These are phyloP conservation scores for Dipodomys stephensi DNA, from an alignment of 2,113 vertebrate species.

Conservation along the genomic window DNA sequence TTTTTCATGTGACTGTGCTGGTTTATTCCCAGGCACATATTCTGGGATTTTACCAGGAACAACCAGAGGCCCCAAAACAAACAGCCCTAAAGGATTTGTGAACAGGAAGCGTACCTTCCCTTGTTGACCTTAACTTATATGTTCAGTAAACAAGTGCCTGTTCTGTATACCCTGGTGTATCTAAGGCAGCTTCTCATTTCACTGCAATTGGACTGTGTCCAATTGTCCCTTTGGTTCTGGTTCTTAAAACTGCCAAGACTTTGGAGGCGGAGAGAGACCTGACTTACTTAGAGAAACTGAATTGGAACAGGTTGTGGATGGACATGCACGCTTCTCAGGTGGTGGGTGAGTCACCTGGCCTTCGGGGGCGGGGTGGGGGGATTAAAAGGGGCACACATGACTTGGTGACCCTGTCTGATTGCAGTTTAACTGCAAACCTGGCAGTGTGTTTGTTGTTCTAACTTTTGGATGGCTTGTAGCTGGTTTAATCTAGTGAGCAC, in stretches of 20 bases:
- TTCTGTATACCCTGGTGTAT: constrained; percentile 30
- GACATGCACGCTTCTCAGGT: not conserved
- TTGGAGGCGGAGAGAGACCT: constrained; percentile 41
- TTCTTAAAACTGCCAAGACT: constrained; percentile 65
- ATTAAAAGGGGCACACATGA: constrained; percentile 59
- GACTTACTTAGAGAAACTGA: constrained; percentile 47
- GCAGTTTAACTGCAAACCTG: constrained; percentile 59
- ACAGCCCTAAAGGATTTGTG: constrained; percentile 67
- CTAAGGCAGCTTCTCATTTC: constrained; percentile 60
- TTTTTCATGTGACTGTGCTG: constrained; percentile 52
- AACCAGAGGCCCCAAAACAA: constrained; percentile 72
- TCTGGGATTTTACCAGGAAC: constrained; percentile 67
- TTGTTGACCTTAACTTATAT: constrained; percentile 77
- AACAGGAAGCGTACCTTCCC: constrained; percentile 63
- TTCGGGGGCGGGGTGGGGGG: not conserved
- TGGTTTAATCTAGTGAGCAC: constrained; percentile 70
- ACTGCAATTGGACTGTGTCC: constrained; percentile 54
- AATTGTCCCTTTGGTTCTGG: constrained; percentile 68
- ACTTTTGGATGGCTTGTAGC: constrained; percentile 65
- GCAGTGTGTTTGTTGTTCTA: constrained; percentile 73
- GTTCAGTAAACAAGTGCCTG: constrained; percentile 66
- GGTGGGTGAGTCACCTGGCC: constrained; percentile 39
- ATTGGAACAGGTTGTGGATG: constrained; percentile 59
- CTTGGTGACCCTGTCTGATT: not conserved
- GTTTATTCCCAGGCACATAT: constrained; percentile 24